Base-by-base conservation (phyloP, 2,888 invertebrate genomes). In the Sinhomidia bicolor region DNA sequence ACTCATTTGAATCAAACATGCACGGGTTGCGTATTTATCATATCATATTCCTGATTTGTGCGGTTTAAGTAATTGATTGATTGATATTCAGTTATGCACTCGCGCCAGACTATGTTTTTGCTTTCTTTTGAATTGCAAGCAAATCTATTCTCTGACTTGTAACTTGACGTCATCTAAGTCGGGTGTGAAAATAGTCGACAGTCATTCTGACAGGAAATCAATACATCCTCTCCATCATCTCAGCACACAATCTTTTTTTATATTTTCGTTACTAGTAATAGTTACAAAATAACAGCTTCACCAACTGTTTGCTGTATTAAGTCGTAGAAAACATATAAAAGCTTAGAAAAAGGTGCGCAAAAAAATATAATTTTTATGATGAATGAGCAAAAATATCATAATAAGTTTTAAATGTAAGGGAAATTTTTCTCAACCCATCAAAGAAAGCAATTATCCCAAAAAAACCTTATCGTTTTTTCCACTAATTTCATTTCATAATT, bases 391-490 rank as follows among this genome's bases (percentile, higher is more conserved):
- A 51, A 51, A 44, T 44, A 12, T 12, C 51, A n/a, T n/a, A 14
- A 51, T n/a, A n/a, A 51, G 4, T n/a, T n/a, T 4, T 14, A 51
- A 57, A 57, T 17, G 2, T 57, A 23, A n/a, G 62, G 29, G 62
- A 7, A 62, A 62, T 62, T 29, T 29, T 29, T 14, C 12, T 23
- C 57, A 41, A 5, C n/a, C 17, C 32, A 32, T 9, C 23, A 9
- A 65, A 17, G 44, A 41, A 71, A 71, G 41, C 23, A 71, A 71
- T 71, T 71, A 44, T 44, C 71, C 71, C 71, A n/a, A 20, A 71
- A 71, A 76, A 76, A 23, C 6, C 41, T 29, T 71, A 4, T 71
- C 20, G 10, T 71, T 17, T 71, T 10, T 10, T 71, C 41, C 4
- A 44, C 41, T 14, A 62, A 14, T 62, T 62, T 44, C 6, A n/a